phyloP scores from a whole-genome alignment of 2,888 invertebrate genomes.

The Rhagonycha fulva region DNA sequence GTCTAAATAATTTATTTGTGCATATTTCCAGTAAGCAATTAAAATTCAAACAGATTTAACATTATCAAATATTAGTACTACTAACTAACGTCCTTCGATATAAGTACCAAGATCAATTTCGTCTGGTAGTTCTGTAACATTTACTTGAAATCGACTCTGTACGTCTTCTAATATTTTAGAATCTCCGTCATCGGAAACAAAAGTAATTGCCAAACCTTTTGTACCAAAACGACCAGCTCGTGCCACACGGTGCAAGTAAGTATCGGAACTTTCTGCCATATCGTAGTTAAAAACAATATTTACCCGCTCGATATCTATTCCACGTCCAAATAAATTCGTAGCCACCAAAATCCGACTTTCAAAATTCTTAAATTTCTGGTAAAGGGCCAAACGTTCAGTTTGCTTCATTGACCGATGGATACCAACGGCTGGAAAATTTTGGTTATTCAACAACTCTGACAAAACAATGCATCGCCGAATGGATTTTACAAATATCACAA shows the following conservation, averaged over 20 bases:
- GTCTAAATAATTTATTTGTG: no score
- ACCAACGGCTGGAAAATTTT: constrained; percentile 99
- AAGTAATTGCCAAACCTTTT: constrained; percentile 97
- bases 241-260: constrained; percentile 97
- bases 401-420: constrained; percentile 98
- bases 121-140: constrained; percentile 96
- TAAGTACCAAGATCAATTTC: constrained; percentile 98
- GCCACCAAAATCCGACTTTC: constrained; percentile 98
- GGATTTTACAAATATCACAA: constrained; percentile 98
- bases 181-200: constrained; percentile 97
- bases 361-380: constrained; percentile 99
- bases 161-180: constrained; percentile 98
- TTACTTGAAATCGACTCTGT: constrained; percentile 98
- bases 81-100: constrained; percentile 52
- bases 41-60: no score
- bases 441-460: constrained; percentile 92
- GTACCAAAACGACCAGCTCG: constrained; percentile 99
- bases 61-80: no score
- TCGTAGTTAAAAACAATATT: constrained; percentile 99
- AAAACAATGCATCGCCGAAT: constrained; percentile 98
- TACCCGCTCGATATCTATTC: constrained; percentile 99
- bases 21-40: no score
- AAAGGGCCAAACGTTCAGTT: constrained; percentile 92
- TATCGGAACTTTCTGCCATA: constrained; percentile 99
- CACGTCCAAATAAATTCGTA: constrained; percentile 98